Base-by-base conservation (phyloP, 2,888 invertebrate species). In the Autographa gamma region DNA sequence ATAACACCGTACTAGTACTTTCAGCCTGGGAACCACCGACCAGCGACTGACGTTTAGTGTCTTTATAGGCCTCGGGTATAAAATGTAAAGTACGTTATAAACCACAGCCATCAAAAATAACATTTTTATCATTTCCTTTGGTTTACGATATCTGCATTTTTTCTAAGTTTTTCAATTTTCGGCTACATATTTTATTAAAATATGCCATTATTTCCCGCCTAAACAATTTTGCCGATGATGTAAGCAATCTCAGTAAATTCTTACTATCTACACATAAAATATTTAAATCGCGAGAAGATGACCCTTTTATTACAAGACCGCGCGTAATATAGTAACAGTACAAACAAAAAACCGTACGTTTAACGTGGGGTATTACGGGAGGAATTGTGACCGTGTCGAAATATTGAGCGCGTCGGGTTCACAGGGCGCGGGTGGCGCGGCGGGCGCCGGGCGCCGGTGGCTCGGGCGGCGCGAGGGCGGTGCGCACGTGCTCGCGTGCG, bases 401-500 rank as follows among this genome's bases (percentile, higher is more conserved):
- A 88, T 93, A 93, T 93, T 89, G 91, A 93, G 89, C 92, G 90
- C 87, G 87, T 84, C 78, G 80, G 87, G 81, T 83, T 82, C 83
- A 76, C 80, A 86, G 91, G 91, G 89, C 88, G 89, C 90, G 90
- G 89, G 86, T 83, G 83, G 76, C 69, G 69, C 66, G 72, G 73
- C 74, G 84, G 87, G 86, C 86, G 79, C 80, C 80, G 80, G 79
- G 76, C 77, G 74, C 71, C 76, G 76, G 66, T 83, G 83, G 81
- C 78, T 80, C 84, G 83, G 82, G 85, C 88, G 88, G 90, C 93
- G 93, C 93, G 88, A 85, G 89, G 90, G 91, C 91, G 93, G 86
- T 90, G 86, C 91, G 94, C 94, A 92, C 94, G 94, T 92, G 94
- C 89, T 89, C 88, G 92, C 93, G 93, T 89, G 93, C 93, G 91